These are phyloP conservation scores for Dipodomys merriami DNA, from an alignment of 2,113 vertebrate species.

Conservation along the genomic window DNA sequence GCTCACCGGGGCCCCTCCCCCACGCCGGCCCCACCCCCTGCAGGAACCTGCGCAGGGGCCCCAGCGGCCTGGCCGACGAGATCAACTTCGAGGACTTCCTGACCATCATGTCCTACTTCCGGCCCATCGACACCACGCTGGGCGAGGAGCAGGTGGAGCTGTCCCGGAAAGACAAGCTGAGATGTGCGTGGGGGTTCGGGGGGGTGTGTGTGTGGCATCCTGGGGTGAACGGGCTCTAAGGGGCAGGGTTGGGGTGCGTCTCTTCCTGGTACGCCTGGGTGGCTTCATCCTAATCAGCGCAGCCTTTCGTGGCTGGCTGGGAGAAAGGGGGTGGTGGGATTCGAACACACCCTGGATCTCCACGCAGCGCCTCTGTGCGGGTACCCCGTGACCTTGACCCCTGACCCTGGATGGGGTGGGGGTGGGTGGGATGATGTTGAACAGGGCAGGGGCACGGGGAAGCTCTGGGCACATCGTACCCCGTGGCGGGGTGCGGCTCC, in stretches of 20 bases:
- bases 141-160: slow-evolving; percentile 88
- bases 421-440: too few species aligned
- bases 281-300: rapidly evolving
- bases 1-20: rapidly evolving
- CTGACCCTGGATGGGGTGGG: rapidly evolving
- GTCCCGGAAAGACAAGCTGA: slow-evolving; percentile 91
- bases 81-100: slow-evolving; percentile 96
- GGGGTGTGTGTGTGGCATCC: too few species aligned
- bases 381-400: not conserved
- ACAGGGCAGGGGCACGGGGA: rapidly evolving
- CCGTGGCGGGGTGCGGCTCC: rapidly evolving
- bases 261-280: rapidly evolving
- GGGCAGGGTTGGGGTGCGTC: rapidly evolving
- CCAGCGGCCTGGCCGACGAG: slow-evolving; percentile 86
- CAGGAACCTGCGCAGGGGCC: slow-evolving; percentile 90
- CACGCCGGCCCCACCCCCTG: not conserved
- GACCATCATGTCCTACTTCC: slow-evolving; percentile 96
- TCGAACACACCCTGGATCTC: not conserved
- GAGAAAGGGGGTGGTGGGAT: rapidly evolving
- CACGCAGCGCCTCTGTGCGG: rapidly evolving
- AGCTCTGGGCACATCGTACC: not conserved
- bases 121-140: slow-evolving; percentile 87
- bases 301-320: not conserved
- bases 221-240: too few species aligned
- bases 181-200: slow-evolving; percentile 87